Conservation (phyloP, 2,888 invertebrate species). For the Gymnocheta viridis region DNA sequence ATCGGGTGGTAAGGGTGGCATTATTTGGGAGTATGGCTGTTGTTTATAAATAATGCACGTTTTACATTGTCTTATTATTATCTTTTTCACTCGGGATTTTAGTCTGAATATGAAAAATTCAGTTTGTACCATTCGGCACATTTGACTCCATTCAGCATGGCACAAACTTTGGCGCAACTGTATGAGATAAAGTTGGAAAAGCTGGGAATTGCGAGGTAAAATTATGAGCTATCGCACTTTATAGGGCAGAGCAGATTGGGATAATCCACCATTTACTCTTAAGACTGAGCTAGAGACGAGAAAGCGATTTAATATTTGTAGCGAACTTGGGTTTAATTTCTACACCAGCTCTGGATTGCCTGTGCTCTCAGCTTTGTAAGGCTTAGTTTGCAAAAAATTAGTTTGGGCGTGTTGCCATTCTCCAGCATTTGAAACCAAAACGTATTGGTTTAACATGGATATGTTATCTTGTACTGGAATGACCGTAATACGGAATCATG, state of each 20-base stretch:
- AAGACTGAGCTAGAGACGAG: background rate
- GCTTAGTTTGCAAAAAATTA: background rate
- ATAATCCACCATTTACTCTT: background rate
- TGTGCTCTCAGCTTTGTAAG: background rate
- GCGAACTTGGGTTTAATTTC: too few relatives aligned
- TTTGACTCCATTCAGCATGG: background rate
- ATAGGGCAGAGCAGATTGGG: background rate
- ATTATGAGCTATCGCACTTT: background rate
- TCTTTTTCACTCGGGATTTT: background rate
- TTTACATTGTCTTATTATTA: background rate
- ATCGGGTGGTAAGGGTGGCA: background rate
- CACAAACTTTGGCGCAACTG: background rate
- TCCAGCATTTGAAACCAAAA: background rate
- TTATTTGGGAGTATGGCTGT: background rate
- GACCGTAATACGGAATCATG: constrained; percentile 19
- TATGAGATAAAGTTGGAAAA: background rate
- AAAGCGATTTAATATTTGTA: background rate
- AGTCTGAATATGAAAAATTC: background rate
- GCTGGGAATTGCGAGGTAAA: background rate
- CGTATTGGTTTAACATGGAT: background rate
- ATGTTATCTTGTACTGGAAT: background rate
- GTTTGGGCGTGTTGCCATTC: background rate
- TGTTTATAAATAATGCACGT: background rate
- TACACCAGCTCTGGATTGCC: background rate
- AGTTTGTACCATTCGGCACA: background rate